Conservation (phyloP, 2,888 invertebrate genomes). For the Plagodis dolabraria region DNA sequence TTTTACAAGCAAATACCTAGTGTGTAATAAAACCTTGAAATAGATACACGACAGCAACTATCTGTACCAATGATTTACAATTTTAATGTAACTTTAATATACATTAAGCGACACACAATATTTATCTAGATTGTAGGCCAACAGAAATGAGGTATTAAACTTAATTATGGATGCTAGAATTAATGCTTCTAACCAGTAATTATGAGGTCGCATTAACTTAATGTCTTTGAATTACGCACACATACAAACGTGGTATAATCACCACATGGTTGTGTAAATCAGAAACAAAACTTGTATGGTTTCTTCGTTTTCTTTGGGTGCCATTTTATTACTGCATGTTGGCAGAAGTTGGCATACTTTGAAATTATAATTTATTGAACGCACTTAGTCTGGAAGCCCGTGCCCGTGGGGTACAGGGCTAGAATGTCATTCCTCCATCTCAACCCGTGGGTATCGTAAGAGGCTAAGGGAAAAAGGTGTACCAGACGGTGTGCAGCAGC, state of each 20-base stretch:
- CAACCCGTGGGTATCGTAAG: too few relatives aligned
- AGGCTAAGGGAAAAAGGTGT: too few relatives aligned
- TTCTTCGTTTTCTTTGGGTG: background rate
- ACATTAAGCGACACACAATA: conserved; percentile 69
- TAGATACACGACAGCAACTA: conserved; percentile 19
- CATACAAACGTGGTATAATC: conserved; percentile 37
- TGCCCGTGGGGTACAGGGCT: too few relatives aligned
- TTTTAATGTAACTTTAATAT: conserved; percentile 74
- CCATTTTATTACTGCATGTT: too few relatives aligned
- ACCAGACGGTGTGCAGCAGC: too few relatives aligned
- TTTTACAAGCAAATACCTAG: conserved; percentile 12
- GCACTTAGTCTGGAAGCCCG: too few relatives aligned
- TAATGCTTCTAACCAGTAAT: conserved; percentile 81
- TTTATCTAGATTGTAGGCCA: conserved; percentile 81
- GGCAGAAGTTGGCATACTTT: too few relatives aligned
- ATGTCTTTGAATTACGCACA: conserved; percentile 75
- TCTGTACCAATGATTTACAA: conserved; percentile 60
- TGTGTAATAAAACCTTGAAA: conserved; percentile 29
- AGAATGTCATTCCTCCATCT: too few relatives aligned
- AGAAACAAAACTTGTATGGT: conserved; percentile 11
- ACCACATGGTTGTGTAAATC: conserved; percentile 3
- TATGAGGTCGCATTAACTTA: conserved; percentile 83
- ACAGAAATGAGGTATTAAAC: conserved; percentile 81
- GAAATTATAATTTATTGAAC: too few relatives aligned
- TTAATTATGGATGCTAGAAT: conserved; percentile 84